phyloP scores from a whole-genome alignment of 2,797 vertebrate genomes.

The Chiroxiphia lanceolata region DNA sequence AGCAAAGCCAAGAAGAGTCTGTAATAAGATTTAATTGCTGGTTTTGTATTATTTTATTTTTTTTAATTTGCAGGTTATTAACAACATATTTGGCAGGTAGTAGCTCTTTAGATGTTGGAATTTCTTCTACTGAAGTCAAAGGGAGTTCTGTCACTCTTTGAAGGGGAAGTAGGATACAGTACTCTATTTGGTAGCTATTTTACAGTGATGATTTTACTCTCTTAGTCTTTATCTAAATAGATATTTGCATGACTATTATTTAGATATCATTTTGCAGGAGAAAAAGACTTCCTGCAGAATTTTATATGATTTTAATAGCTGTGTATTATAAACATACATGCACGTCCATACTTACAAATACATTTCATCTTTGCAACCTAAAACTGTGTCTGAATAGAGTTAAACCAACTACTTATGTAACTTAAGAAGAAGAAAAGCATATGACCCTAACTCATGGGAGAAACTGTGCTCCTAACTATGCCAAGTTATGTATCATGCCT shows the following conservation, averaged over 20 bases:
- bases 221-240: neutral
- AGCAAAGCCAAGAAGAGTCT: neutral
- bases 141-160: neutral
- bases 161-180: neutral
- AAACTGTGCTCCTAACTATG: neutral
- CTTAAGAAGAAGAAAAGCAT: neutral
- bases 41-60: neutral
- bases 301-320: neutral
- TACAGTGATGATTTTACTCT: neutral
- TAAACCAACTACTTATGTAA: neutral
- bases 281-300: neutral
- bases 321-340: neutral
- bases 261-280: neutral
- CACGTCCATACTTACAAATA: neutral
- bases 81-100: neutral
- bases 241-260: neutral
- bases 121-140: neutral
- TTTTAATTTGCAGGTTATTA: neutral
- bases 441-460: neutral
- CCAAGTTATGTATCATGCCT: neutral
- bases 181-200: neutral
- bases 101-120: neutral
- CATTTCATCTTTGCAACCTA: neutral
- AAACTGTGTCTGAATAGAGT: neutral
- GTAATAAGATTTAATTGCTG: neutral